phyloP scores from a whole-genome alignment of 2,888 invertebrate species.

The Polydrusus tereticollis region DNA sequence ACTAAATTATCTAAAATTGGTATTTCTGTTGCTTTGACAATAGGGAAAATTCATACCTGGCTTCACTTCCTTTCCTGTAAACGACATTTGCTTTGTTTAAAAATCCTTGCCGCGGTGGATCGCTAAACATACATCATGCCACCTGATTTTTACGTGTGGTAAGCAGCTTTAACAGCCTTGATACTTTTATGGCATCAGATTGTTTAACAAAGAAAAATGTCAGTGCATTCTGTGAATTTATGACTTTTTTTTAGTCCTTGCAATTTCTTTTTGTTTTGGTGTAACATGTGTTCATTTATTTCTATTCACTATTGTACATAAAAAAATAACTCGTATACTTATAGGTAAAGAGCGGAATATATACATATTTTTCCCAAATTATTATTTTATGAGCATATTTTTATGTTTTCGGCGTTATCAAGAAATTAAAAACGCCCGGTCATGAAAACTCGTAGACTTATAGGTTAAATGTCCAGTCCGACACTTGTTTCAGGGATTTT shows the following conservation, averaged over 20 bases:
- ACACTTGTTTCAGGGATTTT: too few relatives aligned
- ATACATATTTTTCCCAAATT: too few relatives aligned
- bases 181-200: constrained; percentile 20
- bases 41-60: constrained; percentile 45
- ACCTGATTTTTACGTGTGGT: constrained; percentile 25
- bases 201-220: constrained; percentile 42
- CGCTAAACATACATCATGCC: constrained; percentile 29
- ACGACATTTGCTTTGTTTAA: constrained; percentile 39
- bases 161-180: constrained; percentile 13
- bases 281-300: not conserved
- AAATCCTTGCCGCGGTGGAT: constrained; percentile 31
- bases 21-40: constrained; percentile 44
- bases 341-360: too few relatives aligned
- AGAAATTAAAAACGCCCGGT: too few relatives aligned
- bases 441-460: too few relatives aligned
- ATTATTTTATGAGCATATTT: too few relatives aligned
- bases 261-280: not conserved
- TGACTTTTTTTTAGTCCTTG: not conserved
- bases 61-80: constrained; percentile 41
- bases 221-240: constrained; percentile 23
- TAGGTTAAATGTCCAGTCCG: too few relatives aligned
- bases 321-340: too few relatives aligned
- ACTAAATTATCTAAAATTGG: constrained; percentile 56
- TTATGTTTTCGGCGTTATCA: too few relatives aligned
- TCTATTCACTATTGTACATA: too few relatives aligned